Percentiles rank a stretch among this genome's conserved stretches.
phyloP scores from a whole-genome alignment of 2,113 vertebrate genomes.

The Odobenus rosmarus region DNA sequence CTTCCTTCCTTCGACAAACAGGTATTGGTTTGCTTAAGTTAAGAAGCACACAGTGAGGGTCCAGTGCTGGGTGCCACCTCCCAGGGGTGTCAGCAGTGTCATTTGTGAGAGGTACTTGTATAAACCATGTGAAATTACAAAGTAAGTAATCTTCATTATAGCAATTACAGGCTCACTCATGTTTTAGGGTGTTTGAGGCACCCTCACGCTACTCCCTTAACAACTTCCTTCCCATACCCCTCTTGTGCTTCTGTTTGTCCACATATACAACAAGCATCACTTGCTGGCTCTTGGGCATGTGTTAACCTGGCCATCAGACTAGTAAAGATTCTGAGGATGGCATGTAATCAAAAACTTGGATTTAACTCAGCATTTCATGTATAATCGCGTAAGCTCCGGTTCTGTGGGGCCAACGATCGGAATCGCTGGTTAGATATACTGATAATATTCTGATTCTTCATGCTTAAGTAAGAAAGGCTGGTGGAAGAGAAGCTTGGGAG shows the following conservation, averaged over 20 bases:
- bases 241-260: background rate
- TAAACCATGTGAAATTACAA: background rate
- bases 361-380: background rate
- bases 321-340: background rate
- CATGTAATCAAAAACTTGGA: background rate
- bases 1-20: background rate
- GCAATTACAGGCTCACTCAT: background rate
- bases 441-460: background rate
- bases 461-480: background rate
- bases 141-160: background rate
- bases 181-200: background rate
- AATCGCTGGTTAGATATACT: background rate
- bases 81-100: background rate
- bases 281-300: background rate
- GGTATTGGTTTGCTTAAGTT: background rate
- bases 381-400: background rate
- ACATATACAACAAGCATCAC: background rate
- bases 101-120: background rate
- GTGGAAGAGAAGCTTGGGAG: background rate
- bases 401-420: background rate
- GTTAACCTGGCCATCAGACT: background rate
- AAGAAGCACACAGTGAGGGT: conserved; percentile 7
- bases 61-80: background rate
- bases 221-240: background rate
- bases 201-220: background rate